These are phyloP conservation scores for Tenthredo mesomela DNA, from an alignment of 2,888 invertebrate species.

Conservation along the genomic window DNA sequence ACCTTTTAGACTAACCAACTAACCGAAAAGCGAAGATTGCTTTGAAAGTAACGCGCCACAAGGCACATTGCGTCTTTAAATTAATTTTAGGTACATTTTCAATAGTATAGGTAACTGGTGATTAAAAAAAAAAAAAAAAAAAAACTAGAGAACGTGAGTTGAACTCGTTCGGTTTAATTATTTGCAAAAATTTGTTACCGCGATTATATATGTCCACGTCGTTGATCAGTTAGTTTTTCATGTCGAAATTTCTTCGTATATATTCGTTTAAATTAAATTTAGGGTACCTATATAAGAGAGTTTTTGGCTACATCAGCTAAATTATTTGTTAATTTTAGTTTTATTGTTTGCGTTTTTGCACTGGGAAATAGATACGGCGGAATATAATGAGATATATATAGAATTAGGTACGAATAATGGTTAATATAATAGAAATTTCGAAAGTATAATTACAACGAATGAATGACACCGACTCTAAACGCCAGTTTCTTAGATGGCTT, in stretches of 20 bases:
- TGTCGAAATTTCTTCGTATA: background rate
- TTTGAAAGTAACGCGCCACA: background rate
- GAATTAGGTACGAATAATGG: background rate
- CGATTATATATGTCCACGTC: background rate
- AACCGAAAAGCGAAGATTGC: background rate
- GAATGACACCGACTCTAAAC: background rate
- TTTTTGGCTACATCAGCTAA: too few species aligned
- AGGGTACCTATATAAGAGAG: too few species aligned
- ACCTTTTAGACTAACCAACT: background rate
- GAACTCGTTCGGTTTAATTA: too few species aligned
- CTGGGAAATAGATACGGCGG: too few species aligned
- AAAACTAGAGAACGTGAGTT: too few species aligned
- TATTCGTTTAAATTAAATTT: background rate
- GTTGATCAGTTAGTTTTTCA: background rate
- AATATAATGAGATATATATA: background rate
- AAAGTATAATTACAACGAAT: constrained; percentile 18
- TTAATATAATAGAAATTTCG: constrained; percentile 30
- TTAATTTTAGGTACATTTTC: too few species aligned
- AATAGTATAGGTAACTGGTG: too few species aligned
- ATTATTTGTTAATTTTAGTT: background rate
- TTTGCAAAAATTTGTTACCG: background rate
- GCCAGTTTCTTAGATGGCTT: background rate
- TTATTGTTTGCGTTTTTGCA: background rate
- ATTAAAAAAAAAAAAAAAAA: too few species aligned
- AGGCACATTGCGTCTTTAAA: too few species aligned